Conservation (phyloP, 2,797 vertebrate genomes). For the Gymnocypris eckloni region DNA sequence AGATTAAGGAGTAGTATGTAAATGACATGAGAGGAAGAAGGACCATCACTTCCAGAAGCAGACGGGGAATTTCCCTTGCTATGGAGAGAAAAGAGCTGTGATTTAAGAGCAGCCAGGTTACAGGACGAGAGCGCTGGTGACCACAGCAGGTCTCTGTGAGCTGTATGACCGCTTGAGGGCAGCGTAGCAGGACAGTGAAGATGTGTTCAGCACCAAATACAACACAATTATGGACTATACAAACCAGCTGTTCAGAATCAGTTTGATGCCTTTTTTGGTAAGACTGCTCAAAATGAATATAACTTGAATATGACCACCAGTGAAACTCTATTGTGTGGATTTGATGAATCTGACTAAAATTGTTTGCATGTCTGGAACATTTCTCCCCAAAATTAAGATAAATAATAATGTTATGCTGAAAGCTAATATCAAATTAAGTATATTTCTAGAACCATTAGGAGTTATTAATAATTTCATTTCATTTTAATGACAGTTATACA, state of each 20-base stretch:
- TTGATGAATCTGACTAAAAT: not conserved
- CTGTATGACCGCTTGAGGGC: not conserved
- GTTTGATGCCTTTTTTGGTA: constrained; percentile 17
- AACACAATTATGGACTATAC: constrained; percentile 21
- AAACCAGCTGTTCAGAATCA: constrained; percentile 26
- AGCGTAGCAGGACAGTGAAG: not conserved
- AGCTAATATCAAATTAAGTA: not conserved
- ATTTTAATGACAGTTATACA: too few species aligned
- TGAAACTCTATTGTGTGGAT: not conserved
- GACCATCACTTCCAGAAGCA: constrained; percentile 40
- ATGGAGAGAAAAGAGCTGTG: not conserved
- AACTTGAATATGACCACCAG: not conserved
- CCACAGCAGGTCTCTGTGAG: not conserved
- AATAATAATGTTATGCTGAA: not conserved
- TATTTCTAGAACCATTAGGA: not conserved
- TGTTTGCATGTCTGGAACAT: not conserved
- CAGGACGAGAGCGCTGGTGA: not conserved
- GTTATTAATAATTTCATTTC: not conserved
- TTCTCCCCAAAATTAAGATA: not conserved
- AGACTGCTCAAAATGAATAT: too few species aligned
- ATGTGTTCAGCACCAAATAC: constrained; percentile 19
- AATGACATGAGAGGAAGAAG: constrained; percentile 48
- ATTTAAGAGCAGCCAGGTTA: not conserved
- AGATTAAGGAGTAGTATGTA: constrained; percentile 54
- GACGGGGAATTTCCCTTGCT: constrained; percentile 18